Evolutionary conservation across 1,140 invertebrate species (phyloP), one percentile per base, ranked within the genome.

Genomic region (Heliconius melpomene): DNA sequence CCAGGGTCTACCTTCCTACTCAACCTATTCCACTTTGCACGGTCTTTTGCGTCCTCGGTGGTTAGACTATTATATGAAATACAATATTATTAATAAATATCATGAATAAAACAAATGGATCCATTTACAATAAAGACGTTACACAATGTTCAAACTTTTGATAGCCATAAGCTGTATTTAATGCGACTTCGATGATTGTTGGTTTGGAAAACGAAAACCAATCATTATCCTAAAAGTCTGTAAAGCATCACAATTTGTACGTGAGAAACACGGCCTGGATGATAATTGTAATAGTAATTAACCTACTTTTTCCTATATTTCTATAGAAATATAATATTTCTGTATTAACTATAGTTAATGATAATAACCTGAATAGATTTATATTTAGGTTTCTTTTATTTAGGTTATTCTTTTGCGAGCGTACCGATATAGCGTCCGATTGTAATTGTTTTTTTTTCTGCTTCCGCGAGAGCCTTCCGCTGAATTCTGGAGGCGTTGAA

Each of bases 221-320:
- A 66, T 29, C 60, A 16, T 66, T 66, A 66, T 26, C 60, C 60
- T 29, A 66, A 66, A 29, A 66, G 26, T 66, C 26, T n/a, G 26
- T 66, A 66, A 66, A 66, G 26, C 60, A 29, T 66, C 60, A 66
- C 60, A 66, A 13, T 66, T 66, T 66, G 60, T 66, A 66, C 26
- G 60, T 29, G 13, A 11, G 60, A 29, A 66, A 16, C 26, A 29
- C 60, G 26, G 60, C 5, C 60, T 66, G 60, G 13, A 26, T 29
- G 60, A 16, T 29, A 66, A 66, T 66, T 66, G 3, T 29, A 3
- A 29, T 29, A 6, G 60, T 66, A 16, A 66, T 66, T 66, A 66
- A 66, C 26, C 60, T 66, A 29, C 29, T 66, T 66, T 52, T 29
- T 66, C 3, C 9, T 66, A 66, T 66, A 66, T 66, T 29, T 36